These are phyloP conservation scores for Meganola albula DNA, from an alignment of 2,888 invertebrate species.

Conservation along the genomic window DNA sequence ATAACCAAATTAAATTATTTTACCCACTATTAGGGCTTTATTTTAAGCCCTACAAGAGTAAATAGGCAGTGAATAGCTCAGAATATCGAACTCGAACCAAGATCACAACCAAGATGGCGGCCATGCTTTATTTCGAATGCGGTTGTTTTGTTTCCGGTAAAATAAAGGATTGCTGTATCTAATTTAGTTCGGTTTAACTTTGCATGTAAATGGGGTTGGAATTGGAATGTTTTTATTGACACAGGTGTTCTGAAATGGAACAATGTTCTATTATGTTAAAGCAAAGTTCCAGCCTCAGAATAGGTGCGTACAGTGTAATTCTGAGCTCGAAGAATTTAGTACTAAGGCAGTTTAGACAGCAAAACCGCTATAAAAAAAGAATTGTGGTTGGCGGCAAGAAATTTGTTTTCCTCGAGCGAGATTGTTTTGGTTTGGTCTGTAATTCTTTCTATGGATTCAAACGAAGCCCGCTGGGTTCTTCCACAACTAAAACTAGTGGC, in stretches of 20 bases:
- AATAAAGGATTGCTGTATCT: constrained; percentile 23
- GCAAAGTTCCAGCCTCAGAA: no score
- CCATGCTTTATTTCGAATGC: constrained; percentile 51
- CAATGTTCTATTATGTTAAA: not conserved
- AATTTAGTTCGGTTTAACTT: constrained; percentile 14
- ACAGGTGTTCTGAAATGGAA: not conserved
- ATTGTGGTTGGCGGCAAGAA: no score
- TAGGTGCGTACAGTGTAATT: constrained; percentile 2
- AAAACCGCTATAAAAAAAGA: no score
- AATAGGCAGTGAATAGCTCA: constrained; percentile 31
- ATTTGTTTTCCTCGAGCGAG: no score
- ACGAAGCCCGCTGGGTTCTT: no score
- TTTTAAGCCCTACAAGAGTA: constrained; percentile 18
- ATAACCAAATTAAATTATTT: not conserved
- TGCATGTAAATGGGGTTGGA: not conserved
- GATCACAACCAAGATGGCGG: constrained; percentile 63
- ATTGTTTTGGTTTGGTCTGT: no score
- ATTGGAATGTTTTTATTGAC: constrained; percentile 5
- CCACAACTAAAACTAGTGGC: no score
- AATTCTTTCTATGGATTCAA: no score
- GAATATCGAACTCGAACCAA: constrained; percentile 38
- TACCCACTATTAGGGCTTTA: constrained; percentile 18
- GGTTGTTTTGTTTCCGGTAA: constrained; percentile 28
- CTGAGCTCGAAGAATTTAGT: no score
- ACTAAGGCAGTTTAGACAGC: no score